phyloP scores from a whole-genome alignment of 2,888 invertebrate species.

The Polylopha cassiicola region DNA sequence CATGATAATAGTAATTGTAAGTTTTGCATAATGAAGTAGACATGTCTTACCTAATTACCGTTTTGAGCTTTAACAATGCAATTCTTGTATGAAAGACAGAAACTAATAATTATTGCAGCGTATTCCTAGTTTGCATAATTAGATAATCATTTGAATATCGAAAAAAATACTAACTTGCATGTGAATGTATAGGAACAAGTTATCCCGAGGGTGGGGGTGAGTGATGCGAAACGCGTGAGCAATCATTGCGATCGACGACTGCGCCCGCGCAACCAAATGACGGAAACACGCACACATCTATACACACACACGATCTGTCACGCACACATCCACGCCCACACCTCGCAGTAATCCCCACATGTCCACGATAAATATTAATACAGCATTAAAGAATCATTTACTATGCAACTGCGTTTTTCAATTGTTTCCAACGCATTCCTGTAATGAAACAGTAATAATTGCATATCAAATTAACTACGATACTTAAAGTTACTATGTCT shows the following conservation, averaged over 20 bases:
- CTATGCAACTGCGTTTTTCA: slow-evolving; percentile 45
- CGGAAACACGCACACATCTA: slow-evolving; percentile 52
- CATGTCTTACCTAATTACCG: too few species aligned
- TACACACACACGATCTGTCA: slow-evolving; percentile 22
- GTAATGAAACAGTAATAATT: slow-evolving; percentile 22
- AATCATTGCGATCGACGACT: slow-evolving; percentile 71
- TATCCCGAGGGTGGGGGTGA: slow-evolving; percentile 64
- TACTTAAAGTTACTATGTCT: slow-evolving; percentile 11
- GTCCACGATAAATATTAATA: slow-evolving; percentile 62
- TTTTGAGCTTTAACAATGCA: slow-evolving; percentile 3
- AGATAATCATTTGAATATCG: slow-evolving; percentile 60
- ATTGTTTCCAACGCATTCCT: slow-evolving; percentile 35
- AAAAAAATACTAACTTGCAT: slow-evolving; percentile 58
- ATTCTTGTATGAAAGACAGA: slow-evolving; percentile 13
- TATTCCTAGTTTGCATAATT: slow-evolving; percentile 25
- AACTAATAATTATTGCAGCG: slow-evolving; percentile 19
- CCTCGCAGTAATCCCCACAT: slow-evolving; percentile 55
- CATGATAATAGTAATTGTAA: too few species aligned
- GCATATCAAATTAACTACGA: slow-evolving; percentile 22
- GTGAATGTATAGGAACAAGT: slow-evolving; percentile 69
- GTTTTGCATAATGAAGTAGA: too few species aligned
- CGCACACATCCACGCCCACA: slow-evolving; percentile 29
- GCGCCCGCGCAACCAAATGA: slow-evolving; percentile 63
- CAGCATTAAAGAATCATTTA: slow-evolving; percentile 40
- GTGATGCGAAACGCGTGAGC: slow-evolving; percentile 76